Evolutionary conservation across 1,140 invertebrate genomes (phyloP), one percentile per base, ranked within the genome.

Genomic region (Akabosia matsudoensis): DNA sequence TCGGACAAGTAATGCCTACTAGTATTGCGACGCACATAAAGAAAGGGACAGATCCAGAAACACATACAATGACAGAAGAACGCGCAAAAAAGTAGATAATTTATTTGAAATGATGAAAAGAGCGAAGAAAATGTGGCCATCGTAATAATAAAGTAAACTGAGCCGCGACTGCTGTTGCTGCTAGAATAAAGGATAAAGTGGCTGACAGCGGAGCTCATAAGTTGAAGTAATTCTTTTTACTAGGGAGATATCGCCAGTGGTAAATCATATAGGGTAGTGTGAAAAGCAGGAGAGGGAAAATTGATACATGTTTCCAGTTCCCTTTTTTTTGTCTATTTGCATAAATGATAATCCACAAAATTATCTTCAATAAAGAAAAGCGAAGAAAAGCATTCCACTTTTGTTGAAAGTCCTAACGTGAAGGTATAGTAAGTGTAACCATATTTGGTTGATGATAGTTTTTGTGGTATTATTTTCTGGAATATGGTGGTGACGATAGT

Each of bases 151-250:
- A 3, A 45, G 37, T 45, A 45, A 45, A 45, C 7, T 45, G 37
- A 45, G n/a, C n/a, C n/a, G n/a, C n/a, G n/a, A n/a, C n/a, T 45
- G 37, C 7, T 18, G 37, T 18, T 45, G 37, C 37, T 45, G 37
- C 37, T 45, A 10, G 37, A 18, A 10, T 45, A 45, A 45, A 18
- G 37, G 37, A 45, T 45, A 18, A 10, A 45, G 37, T 31, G 24
- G 24, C 3, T 67, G 61, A 22, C 61, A 67, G 61, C 61, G 28
- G 61, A 67, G 28, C 61, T 67, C 61, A 67, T 67, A 67, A 67
- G 24, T 67, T 67, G 22, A 67, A 30, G 31, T 67, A 31, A 30
- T 67, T 67, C 61, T 31, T 67, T 67, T 30, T 45, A 10, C 7
- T 45, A 45, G 7, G 37, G 37, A 45, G 18, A 45, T 45, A 45